These are phyloP conservation scores for Elaphurus davidianus DNA, from an alignment of 2,113 vertebrate species.

Conservation along the genomic window DNA sequence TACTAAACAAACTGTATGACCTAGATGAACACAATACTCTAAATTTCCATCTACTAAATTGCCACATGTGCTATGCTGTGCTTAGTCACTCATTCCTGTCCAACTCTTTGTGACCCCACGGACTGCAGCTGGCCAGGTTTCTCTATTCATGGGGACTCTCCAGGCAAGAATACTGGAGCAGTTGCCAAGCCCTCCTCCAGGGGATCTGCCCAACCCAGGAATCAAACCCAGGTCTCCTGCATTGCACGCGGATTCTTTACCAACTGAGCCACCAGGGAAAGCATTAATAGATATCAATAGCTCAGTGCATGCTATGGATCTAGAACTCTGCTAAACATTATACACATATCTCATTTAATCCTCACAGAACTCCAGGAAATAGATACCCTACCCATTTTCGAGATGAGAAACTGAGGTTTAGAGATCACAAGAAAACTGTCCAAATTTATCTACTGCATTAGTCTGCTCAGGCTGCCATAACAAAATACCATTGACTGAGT, in stretches of 20 bases:
- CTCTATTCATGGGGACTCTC: background rate
- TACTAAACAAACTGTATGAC: background rate
- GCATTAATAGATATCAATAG: background rate
- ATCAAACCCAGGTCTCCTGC: background rate
- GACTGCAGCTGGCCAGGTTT: background rate
- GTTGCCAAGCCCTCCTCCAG: background rate
- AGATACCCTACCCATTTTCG: background rate
- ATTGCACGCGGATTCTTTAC: background rate
- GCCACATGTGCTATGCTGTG: background rate
- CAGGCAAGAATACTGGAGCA: background rate
- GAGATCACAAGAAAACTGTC: background rate
- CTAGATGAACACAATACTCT: background rate
- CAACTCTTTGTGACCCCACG: background rate
- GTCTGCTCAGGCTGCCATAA: background rate
- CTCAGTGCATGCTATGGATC: background rate
- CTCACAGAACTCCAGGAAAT: background rate
- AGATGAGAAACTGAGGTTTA: background rate
- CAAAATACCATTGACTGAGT: background rate
- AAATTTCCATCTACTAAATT: background rate
- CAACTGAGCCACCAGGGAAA: background rate
- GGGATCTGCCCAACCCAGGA: background rate
- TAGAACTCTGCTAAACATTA: background rate
- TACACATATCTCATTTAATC: background rate
- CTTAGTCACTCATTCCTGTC: background rate
- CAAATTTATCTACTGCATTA: background rate